Evolutionary conservation across 2,113 vertebrate genomes (phyloP).

Genomic region (Aegithalos caudatus): DNA sequence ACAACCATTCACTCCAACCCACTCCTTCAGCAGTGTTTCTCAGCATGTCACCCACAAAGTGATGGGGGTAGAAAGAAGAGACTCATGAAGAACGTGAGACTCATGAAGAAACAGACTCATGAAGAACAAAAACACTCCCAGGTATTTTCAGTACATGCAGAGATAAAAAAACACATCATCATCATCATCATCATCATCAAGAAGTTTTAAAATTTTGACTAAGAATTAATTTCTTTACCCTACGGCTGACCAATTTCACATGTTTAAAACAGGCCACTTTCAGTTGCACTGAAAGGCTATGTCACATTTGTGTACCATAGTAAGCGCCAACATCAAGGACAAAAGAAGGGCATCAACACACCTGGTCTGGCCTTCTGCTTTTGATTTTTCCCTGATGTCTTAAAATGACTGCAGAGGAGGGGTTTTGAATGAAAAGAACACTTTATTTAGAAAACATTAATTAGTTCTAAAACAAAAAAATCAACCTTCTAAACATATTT

Average conservation of each 20-base stretch:
- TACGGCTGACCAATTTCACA: not conserved
- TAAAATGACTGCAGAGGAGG: not conserved
- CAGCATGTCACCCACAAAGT: not conserved
- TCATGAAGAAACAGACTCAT: not conserved
- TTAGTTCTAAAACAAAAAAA: not conserved
- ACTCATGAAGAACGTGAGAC: not conserved
- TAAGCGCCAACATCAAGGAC: not conserved
- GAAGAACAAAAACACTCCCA: not conserved
- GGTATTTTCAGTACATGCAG: not conserved
- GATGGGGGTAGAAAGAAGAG: not conserved
- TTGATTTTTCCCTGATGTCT: not conserved
- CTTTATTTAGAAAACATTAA: not conserved
- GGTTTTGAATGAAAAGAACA: accelerated
- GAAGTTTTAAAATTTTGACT: not conserved
- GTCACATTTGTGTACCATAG: not conserved
- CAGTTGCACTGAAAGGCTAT: not conserved
- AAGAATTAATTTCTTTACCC: not conserved
- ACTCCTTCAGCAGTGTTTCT: not conserved
- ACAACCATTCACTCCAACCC: not conserved
- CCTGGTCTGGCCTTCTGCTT: not conserved
- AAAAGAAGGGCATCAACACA: not conserved
- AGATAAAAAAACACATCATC: not conserved
- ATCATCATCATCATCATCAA: not conserved
- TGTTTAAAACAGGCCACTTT: not conserved
- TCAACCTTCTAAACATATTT: accelerated